Evolutionary conservation across 2,113 vertebrate species (phyloP), one percentile per base, ranked within the genome.

Genomic region (Heteronetta atricapilla): DNA sequence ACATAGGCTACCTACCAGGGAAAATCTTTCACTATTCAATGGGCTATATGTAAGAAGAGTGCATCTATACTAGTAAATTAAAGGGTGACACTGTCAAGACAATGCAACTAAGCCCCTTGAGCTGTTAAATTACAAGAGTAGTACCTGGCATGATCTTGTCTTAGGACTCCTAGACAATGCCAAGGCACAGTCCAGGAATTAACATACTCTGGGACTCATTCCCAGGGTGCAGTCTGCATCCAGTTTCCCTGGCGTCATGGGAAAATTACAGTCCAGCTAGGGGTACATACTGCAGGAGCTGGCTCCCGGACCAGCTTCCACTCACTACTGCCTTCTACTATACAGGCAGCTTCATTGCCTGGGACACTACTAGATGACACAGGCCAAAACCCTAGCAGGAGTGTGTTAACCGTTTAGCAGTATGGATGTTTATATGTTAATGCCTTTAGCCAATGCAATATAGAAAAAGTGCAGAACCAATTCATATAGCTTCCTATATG

Each of bases 261-360:
- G 34, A 52, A 84, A n/a, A 79, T 12, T 70, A 38, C 3, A 3
- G 11, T 56, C 10, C 52, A 2, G 3, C 55, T 86, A 9, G 0
- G 0, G 0, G 0, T 42, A 14, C 1, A 1, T 20, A 2, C 11
- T 59, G 26, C 29, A 76, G 70, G 19, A 85, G 19, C 31, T 79
- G 60, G 10, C 12, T 82, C 2, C 0, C 0, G 29, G 29, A 2
- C 11, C n/a, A 46, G 33, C 11, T 38, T 79, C 34, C 13, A 8
- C 12, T 82, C 58, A 9, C 5, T 28, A 46, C 8, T 28, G 20
- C 33, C 28, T 70, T 70, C 22, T 36, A 28, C 44, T 7, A 11
- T 2, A 52, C 33, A 11, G 9, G 48, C 17, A 56, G 14, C 33
- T 64, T 64, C 13, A 48, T 25, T 33, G 46, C 31, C 33, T 53